phyloP scores from a whole-genome alignment of 2,888 invertebrate genomes.

The Sphinx pinastri region DNA sequence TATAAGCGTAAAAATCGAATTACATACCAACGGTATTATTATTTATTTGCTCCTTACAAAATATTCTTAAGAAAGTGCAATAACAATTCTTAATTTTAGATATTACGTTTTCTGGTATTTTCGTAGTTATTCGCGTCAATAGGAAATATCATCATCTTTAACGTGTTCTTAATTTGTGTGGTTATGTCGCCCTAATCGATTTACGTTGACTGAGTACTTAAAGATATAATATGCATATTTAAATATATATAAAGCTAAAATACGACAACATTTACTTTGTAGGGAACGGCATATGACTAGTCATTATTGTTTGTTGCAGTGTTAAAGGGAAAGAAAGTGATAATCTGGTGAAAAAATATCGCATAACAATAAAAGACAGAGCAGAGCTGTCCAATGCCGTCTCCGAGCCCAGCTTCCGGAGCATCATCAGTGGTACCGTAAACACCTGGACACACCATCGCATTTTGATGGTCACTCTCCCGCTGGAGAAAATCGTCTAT shows the following conservation, averaged over 20 bases:
- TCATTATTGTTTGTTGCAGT: conserved; percentile 69
- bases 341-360: conserved; percentile 57
- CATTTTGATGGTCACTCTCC: conserved; percentile 77
- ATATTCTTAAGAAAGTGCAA: no score
- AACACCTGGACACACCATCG: conserved; percentile 53
- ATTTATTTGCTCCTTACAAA: no score
- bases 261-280: neutral
- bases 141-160: no score
- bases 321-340: conserved; percentile 60
- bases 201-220: no score
- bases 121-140: no score
- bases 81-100: no score
- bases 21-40: no score
- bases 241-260: neutral
- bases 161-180: no score
- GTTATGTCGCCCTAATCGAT: no score
- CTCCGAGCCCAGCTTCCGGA: conserved; percentile 58
- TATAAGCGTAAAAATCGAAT: no score
- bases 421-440: conserved; percentile 59
- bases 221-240: neutral
- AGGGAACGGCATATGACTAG: neutral
- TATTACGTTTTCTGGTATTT: no score
- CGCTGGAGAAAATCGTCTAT: conserved; percentile 74
- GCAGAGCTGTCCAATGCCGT: conserved; percentile 64
- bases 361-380: conserved; percentile 50